Percentiles rank a stretch among this genome's conserved stretches.
These are phyloP conservation scores for Eupithecia insigniata DNA, from an alignment of 2,888 invertebrate species.

Conservation along the genomic window DNA sequence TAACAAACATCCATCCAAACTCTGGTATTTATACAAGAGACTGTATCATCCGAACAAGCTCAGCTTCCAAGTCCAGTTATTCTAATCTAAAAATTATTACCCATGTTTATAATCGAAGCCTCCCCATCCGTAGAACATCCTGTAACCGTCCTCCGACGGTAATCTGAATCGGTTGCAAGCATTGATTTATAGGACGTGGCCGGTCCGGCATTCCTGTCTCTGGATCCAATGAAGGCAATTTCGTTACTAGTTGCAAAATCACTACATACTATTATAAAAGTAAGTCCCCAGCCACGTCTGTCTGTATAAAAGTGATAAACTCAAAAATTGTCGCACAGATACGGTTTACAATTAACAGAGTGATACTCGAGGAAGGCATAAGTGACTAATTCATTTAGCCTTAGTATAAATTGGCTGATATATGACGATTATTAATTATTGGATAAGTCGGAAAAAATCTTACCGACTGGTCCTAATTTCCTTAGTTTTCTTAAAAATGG, in stretches of 20 bases:
- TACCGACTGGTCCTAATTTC: neutral
- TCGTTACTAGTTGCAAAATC: slow-evolving; percentile 57
- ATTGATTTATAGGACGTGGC: slow-evolving; percentile 77
- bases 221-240: slow-evolving; percentile 71
- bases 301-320: neutral
- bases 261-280: slow-evolving; percentile 32
- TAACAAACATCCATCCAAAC: neutral
- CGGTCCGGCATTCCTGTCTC: slow-evolving; percentile 65
- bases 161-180: slow-evolving; percentile 79
- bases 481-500: neutral
- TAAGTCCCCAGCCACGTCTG: neutral
- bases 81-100: slow-evolving; percentile 35
- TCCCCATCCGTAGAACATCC: slow-evolving; percentile 41
- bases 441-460: too few relatives aligned
- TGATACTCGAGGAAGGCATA: neutral
- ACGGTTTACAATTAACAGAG: neutral
- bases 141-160: slow-evolving; percentile 60
- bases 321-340: neutral
- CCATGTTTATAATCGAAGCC: slow-evolving; percentile 29
- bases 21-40: neutral
- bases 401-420: neutral
- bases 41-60: neutral
- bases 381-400: neutral
- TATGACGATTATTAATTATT: too few relatives aligned
- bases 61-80: slow-evolving; percentile 25